phyloP scores from a whole-genome alignment of 2,797 vertebrate genomes.

The Syngnathus rostellatus region DNA sequence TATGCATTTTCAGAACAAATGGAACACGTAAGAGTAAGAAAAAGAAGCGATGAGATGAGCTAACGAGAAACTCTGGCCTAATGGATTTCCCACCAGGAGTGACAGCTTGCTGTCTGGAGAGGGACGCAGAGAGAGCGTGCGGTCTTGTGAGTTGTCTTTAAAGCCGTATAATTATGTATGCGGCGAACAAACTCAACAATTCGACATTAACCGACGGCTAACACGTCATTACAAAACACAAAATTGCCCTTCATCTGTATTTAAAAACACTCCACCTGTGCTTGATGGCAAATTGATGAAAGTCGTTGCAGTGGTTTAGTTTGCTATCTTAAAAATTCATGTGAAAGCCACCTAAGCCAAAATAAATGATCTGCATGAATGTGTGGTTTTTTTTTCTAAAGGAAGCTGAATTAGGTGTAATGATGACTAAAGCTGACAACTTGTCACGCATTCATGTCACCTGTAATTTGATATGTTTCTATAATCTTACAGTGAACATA shows the following conservation, averaged over 20 bases:
- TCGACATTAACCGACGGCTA: background rate
- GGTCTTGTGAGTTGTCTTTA: slow-evolving; percentile 7
- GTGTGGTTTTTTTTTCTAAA: slow-evolving; percentile 2
- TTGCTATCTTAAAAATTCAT: background rate
- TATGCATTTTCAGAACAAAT: slow-evolving; percentile 38
- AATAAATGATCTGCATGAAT: background rate
- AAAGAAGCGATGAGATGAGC: slow-evolving; percentile 12
- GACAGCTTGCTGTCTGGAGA: slow-evolving; percentile 19
- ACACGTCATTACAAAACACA: background rate
- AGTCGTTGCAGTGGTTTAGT: background rate
- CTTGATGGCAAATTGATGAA: background rate
- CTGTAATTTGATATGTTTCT: slow-evolving; percentile 16
- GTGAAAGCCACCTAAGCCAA: background rate
- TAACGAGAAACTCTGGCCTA: slow-evolving; percentile 41
- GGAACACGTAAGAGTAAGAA: slow-evolving; percentile 11
- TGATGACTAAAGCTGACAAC: slow-evolving; percentile 24
- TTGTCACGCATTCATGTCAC: slow-evolving; percentile 25
- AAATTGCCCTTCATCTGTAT: background rate
- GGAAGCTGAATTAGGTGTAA: slow-evolving; percentile 6
- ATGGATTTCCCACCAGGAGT: slow-evolving; percentile 46
- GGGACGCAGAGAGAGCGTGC: slow-evolving; percentile 21
- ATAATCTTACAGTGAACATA: slow-evolving; percentile 8
- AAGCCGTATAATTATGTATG: background rate
- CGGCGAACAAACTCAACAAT: background rate
- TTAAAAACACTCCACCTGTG: background rate